Evolutionary conservation across 2,113 vertebrate genomes (phyloP), one percentile per base, ranked within the genome.

Genomic region (Castor canadensis): DNA sequence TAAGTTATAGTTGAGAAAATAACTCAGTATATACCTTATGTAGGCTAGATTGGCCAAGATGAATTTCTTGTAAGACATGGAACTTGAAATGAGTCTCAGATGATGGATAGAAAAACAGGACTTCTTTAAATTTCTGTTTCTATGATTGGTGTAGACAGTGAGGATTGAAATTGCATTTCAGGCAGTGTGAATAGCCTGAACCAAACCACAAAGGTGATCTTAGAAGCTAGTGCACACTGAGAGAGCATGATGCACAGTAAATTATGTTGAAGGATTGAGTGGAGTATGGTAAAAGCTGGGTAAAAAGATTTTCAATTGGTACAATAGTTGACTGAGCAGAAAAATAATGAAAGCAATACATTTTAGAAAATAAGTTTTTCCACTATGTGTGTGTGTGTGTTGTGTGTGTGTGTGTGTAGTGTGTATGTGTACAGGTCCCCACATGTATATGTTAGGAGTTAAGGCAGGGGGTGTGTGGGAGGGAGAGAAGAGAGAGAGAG

Each of bases 161-260:
- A 76, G 10, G 22, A 3, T 71, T 56, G 84, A 60, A 96, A 95
- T 28, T 71, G 30, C 22, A 87, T 92, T 91, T 58, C 35, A 45
- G 79, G 32, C 73, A 45, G 9, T 69, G 38, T 19, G 69, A 58
- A n/a, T n/a, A 62, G 52, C 52, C 60, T 22, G 64, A 87, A 49
- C 52, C 17, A 95, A 96, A 88, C 67, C 88, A 76, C 81, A 72
- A 47, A 92, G 71, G 49, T 6, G 20, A 87, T 92, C 40, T 91
- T n/a, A 77, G 91, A 66, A 49, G 60, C 4, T 32, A 24, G 3
- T 4, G 19, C 66, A 4, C 71, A 64, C 3, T 10, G 4, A 38
- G 81, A 45, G 6, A 81, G 24, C 0, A 2, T 10, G 13, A 24
- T 2, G 1, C 24, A 1, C n/a, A 40, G 47, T 77, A 81, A 88